phyloP scores from a whole-genome alignment of 2,797 vertebrate species.

The Lagothrix lagotricha region DNA sequence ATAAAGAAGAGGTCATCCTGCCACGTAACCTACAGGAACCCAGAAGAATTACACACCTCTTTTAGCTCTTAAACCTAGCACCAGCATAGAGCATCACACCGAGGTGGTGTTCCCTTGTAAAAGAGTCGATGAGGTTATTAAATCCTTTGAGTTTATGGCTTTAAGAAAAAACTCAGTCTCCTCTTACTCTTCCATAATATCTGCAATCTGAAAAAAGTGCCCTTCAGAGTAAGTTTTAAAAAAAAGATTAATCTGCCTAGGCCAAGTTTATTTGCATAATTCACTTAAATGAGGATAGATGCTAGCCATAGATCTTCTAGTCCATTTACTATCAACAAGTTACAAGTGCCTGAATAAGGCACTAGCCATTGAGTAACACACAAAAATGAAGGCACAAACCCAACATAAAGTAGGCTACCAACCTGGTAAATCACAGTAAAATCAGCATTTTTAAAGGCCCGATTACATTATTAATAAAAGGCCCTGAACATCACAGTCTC shows the following conservation, averaged over 20 bases:
- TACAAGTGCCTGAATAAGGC: slow-evolving; percentile 29
- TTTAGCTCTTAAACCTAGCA: slow-evolving; percentile 9
- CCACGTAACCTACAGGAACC: background rate
- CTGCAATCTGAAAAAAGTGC: background rate
- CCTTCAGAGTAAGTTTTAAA: background rate
- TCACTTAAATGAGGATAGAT: slow-evolving; percentile 38
- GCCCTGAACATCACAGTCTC: slow-evolving; percentile 16
- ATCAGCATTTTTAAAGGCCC: slow-evolving; percentile 35
- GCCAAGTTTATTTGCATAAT: slow-evolving; percentile 44
- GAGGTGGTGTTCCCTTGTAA: background rate
- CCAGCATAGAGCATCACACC: background rate
- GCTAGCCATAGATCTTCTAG: background rate
- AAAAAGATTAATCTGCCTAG: background rate
- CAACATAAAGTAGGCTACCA: slow-evolving; percentile 13
- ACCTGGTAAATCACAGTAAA: slow-evolving; percentile 42
- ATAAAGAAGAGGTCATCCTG: slow-evolving; percentile 12
- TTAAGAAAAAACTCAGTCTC: slow-evolving; percentile 36
- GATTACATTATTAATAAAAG: slow-evolving; percentile 59
- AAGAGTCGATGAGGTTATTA: background rate
- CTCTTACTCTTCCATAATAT: background rate
- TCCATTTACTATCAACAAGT: slow-evolving; percentile 44
- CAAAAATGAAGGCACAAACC: slow-evolving; percentile 41
- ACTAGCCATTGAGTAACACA: slow-evolving; percentile 32
- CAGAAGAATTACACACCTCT: slow-evolving; percentile 18
- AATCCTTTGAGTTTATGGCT: slow-evolving; percentile 1